Percentiles rank a stretch among this genome's conserved stretches.
phyloP scores from a whole-genome alignment of 2,888 invertebrate species.

The Ceramica pisi region DNA sequence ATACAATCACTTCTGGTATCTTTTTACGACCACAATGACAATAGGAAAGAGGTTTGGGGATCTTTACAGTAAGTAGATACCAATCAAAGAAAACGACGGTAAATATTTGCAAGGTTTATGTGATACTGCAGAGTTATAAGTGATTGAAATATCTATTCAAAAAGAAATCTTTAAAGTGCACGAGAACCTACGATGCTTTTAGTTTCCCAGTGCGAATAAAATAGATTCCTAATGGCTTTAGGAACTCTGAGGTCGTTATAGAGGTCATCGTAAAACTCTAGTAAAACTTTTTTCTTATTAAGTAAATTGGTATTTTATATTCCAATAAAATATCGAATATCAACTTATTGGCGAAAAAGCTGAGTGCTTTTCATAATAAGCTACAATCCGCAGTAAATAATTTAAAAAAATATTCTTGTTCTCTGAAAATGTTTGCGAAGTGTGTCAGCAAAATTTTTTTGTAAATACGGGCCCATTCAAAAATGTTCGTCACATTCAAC shows the following conservation, averaged over 20 bases:
- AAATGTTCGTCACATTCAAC: constrained; percentile 26
- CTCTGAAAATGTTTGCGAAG: constrained; percentile 27
- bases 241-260: neutral
- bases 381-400: neutral
- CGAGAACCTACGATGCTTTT: neutral
- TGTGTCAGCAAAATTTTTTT: constrained; percentile 41
- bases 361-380: constrained; percentile 10
- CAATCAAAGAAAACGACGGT: constrained; percentile 5
- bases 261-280: constrained; percentile 28
- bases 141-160: constrained; percentile 3
- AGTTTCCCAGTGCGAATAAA: neutral
- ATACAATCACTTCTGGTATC: constrained; percentile 20
- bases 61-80: constrained; percentile 10
- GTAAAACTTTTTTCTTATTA: constrained; percentile 3
- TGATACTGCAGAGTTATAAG: neutral
- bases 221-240: neutral
- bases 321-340: constrained; percentile 22
- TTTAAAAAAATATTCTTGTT: constrained; percentile 20
- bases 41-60: constrained; percentile 1
- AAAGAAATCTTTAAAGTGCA: neutral
- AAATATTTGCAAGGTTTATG: constrained; percentile 4
- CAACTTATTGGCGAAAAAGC: neutral
- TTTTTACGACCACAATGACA: constrained; percentile 20
- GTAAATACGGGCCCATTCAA: constrained; percentile 33
- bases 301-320: constrained; percentile 46